Evolutionary conservation across 30 jellyfish, hydroid and myxozoan genomes (phyloP).

Genomic region (Phacellophora camtschatica): DNA sequence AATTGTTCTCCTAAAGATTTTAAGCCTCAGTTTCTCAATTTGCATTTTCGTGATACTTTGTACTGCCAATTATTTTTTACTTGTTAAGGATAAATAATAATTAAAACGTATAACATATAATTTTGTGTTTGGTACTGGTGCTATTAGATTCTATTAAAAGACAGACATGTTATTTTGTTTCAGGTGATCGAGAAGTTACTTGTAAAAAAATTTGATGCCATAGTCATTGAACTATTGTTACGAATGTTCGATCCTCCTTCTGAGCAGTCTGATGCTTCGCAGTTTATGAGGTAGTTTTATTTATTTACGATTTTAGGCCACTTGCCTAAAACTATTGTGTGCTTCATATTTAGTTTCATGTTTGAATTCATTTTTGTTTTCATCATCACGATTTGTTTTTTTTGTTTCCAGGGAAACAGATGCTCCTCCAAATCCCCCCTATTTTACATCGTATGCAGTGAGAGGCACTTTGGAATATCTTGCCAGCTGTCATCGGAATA

Average conservation of each 20-base stretch:
- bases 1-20: too few relatives aligned
- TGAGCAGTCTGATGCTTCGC: slow-evolving; percentile 66
- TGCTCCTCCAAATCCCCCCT: slow-evolving; percentile 63
- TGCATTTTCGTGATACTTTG: too few relatives aligned
- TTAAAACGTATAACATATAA: too few relatives aligned
- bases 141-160: too few relatives aligned
- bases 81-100: too few relatives aligned
- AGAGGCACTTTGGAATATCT: slow-evolving; percentile 55
- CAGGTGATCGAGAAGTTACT: slow-evolving; percentile 56
- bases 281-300: slow-evolving; percentile 52
- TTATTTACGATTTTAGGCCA: too few relatives aligned
- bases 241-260: slow-evolving; percentile 74
- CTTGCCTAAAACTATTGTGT: not conserved
- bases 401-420: slow-evolving; percentile 29
- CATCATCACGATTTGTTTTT: not conserved
- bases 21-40: too few relatives aligned
- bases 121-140: too few relatives aligned
- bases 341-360: too few relatives aligned
- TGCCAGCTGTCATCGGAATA: slow-evolving; percentile 21
- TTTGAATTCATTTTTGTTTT: not conserved
- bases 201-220: slow-evolving; percentile 35
- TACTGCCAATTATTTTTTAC: too few relatives aligned
- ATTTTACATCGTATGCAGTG: slow-evolving; percentile 42
- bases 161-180: not conserved
- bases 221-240: slow-evolving; percentile 35